phyloP scores from a whole-genome alignment of 53 echinoderm and acorn worm genomes.

The Stichopus horrens region DNA sequence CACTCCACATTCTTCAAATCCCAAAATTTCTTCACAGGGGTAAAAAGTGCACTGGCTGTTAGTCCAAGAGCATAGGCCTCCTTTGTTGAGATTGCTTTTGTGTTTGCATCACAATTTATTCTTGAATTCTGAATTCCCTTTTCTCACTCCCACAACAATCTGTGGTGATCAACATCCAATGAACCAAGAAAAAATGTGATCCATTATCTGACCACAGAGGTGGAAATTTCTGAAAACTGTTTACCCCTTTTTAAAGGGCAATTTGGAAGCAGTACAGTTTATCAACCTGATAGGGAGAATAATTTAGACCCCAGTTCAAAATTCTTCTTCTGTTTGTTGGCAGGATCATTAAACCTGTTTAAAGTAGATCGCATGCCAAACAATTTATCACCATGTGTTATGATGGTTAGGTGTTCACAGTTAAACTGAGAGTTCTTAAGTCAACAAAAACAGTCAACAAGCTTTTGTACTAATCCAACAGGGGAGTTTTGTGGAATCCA shows the following conservation, averaged over 20 bases:
- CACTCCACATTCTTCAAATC: slow-evolving; percentile 4
- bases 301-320: not conserved
- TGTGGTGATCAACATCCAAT: not conserved
- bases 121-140: not conserved
- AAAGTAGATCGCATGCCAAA: not conserved
- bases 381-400: not conserved
- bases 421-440: too few species aligned
- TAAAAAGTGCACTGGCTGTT: not conserved
- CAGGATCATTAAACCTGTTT: not conserved
- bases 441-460: not conserved
- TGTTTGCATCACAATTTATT: not conserved
- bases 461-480: not conserved
- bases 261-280: not conserved
- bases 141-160: not conserved
- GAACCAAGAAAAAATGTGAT: not conserved
- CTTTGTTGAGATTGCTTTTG: too few species aligned
- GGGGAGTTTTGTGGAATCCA: not conserved
- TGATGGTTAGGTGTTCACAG: too few species aligned
- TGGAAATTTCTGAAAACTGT: not conserved
- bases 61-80: too few species aligned
- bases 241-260: not conserved
- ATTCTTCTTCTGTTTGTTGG: not conserved
- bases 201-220: slow-evolving; percentile 3
- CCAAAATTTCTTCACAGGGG: not conserved
- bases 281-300: not conserved